Base-by-base conservation (phyloP, 1,140 invertebrate species). In the Temnothorax nylanderi region DNA sequence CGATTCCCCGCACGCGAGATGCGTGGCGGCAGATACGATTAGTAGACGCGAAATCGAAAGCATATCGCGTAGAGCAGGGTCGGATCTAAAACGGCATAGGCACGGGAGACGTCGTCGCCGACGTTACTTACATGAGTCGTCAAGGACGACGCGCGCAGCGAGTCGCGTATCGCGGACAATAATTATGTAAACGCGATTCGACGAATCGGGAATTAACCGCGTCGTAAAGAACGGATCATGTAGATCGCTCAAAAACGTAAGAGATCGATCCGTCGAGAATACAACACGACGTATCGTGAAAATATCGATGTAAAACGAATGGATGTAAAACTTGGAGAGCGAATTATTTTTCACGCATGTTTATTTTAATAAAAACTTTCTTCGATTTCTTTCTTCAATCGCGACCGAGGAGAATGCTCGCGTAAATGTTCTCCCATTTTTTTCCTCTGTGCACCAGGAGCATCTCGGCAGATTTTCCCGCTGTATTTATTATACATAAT, bases 1-100 rank as follows among this genome's bases (percentile, higher is more conserved):
- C 41, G 67, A 82, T 72, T 82, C 51, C 7, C n/a, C 8, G n/a
- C 10, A 54, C 18, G 34, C 18, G 26, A 74, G 69, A 74, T 75
- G 69, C 67, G 67, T 60, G 41, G 26, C 76, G 60, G 76, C 18
- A 65, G 58, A 78, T 65, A 56, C 56, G 69, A 84, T 74, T 84
- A 84, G 69, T 62, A 49, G 69, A 49, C 32, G 80, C 69, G 69
- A 84, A 74, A 84, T 84, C 80, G 80, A 84, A 84, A 75, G 80
- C 69, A 84, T 54, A 84, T 84, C 51, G 37, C 65, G 44, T 32
- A n/a, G 3, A 18, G 18, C 80, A 84, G 80, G 69, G 26, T 84
- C 80, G 80, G 80, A 82, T 72, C 44, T 58, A 34, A 82, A 2
- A 44, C 67, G 26, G 16, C 13, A 47, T 16, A 18, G 16, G 64